Evolutionary conservation across 1,140 invertebrate species (phyloP).

Genomic region (Solenopsis invicta): DNA sequence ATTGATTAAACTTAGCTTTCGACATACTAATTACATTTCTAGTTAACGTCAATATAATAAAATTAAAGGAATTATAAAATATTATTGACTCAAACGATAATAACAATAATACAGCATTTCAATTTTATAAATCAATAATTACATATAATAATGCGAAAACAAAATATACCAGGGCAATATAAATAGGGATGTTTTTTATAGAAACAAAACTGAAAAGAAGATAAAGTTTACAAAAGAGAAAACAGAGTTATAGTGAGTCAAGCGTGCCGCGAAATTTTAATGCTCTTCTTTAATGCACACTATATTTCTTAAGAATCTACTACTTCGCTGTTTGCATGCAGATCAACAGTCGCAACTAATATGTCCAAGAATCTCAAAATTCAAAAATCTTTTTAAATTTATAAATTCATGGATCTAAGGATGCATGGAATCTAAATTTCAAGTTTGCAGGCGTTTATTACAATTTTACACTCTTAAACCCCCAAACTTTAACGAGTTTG

Average conservation of each 20-base stretch:
- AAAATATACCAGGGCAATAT: no score
- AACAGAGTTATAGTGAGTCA: slow-evolving; percentile 14
- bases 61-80: not conserved
- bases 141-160: not conserved
- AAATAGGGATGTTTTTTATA: not conserved
- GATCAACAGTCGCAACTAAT: slow-evolving; percentile 28
- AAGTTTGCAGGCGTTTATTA: not conserved
- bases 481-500: not conserved
- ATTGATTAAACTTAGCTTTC: not conserved
- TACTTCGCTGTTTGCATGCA: slow-evolving; percentile 26
- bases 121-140: not conserved
- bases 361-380: not conserved
- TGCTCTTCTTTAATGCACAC: not conserved
- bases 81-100: not conserved
- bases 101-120: not conserved
- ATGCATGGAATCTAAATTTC: not conserved
- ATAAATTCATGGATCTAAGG: not conserved
- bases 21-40: not conserved
- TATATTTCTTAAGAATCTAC: slow-evolving; percentile 9
- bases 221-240: not conserved
- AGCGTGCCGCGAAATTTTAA: slow-evolving; percentile 35
- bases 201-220: not conserved
- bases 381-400: not conserved
- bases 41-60: not conserved
- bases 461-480: not conserved